Evolutionary conservation across 2,888 invertebrate genomes (phyloP).

Genomic region (Eupithecia subumbrata): DNA sequence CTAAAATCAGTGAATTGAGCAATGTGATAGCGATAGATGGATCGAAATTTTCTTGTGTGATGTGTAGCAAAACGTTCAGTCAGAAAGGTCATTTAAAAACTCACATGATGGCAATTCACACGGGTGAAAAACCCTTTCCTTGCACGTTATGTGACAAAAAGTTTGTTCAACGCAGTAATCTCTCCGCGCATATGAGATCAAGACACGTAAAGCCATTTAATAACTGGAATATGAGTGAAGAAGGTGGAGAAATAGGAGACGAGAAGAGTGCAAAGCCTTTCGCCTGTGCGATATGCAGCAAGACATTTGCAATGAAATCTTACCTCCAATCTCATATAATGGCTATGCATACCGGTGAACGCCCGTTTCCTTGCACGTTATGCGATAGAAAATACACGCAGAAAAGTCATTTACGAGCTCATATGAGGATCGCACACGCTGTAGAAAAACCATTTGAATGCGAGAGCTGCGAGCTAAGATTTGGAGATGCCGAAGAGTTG

Average conservation of each 20-base stretch:
- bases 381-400: slow-evolving; percentile 31
- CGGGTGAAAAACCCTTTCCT: slow-evolving; percentile 6
- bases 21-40: slow-evolving; percentile 10
- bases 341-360: slow-evolving; percentile 29
- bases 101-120: slow-evolving; percentile 21
- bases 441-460: slow-evolving; percentile 30
- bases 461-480: slow-evolving; percentile 23
- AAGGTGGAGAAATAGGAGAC: not conserved
- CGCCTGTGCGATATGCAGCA: slow-evolving; percentile 15
- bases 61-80: slow-evolving; percentile 17
- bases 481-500: slow-evolving; percentile 18
- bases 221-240: slow-evolving; percentile 15
- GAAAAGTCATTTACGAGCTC: slow-evolving; percentile 27
- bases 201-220: not conserved
- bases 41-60: slow-evolving; percentile 20
- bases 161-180: slow-evolving; percentile 20
- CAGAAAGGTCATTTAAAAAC: slow-evolving; percentile 31
- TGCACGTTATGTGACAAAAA: slow-evolving; percentile 8
- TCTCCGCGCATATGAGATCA: slow-evolving; percentile 18
- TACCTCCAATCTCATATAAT: slow-evolving; percentile 29
- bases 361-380: slow-evolving; percentile 25
- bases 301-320: slow-evolving; percentile 24
- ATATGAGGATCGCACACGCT: slow-evolving; percentile 21
- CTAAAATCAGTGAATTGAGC: slow-evolving; percentile 2
- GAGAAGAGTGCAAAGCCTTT: slow-evolving; percentile 7